A percentile compares a stretch with the other conserved stretches of the same genome.
Evolutionary conservation across 2,888 invertebrate species (phyloP).

Genomic region (Tricholauxania praeusta): DNA sequence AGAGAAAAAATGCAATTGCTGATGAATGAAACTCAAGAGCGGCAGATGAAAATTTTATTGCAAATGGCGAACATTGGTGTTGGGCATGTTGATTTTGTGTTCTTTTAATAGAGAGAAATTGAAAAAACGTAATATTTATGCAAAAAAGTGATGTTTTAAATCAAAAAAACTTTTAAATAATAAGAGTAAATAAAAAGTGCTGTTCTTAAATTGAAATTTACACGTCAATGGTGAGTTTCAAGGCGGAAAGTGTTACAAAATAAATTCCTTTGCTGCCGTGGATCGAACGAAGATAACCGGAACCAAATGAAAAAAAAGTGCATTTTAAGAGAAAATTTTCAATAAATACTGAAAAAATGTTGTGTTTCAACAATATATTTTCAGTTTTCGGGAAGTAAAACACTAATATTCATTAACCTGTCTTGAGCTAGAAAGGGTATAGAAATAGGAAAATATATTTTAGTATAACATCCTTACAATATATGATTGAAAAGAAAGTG

Average conservation of each 20-base stretch:
- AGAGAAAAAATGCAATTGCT: conserved; percentile 18
- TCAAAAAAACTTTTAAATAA: conserved; percentile 52
- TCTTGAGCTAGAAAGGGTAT: not conserved
- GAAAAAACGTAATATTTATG: conserved; percentile 49
- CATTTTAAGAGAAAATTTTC: conserved; percentile 23
- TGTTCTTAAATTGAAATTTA: conserved; percentile 51
- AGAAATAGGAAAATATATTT: not conserved
- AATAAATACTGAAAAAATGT: conserved; percentile 25
- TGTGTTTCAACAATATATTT: not conserved
- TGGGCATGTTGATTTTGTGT: conserved; percentile 47
- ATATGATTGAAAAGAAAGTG: conserved; percentile 59
- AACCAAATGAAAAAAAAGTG: conserved; percentile 23
- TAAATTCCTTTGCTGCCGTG: conserved; percentile 15
- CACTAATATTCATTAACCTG: no score
- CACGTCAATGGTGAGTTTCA: conserved; percentile 54
- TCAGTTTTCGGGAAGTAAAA: conserved; percentile 8
- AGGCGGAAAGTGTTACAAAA: conserved; percentile 29
- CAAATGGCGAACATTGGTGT: conserved; percentile 59
- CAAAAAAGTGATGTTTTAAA: conserved; percentile 55
- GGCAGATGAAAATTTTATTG: conserved; percentile 50
- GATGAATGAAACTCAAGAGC: conserved; percentile 20
- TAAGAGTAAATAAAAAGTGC: conserved; percentile 51
- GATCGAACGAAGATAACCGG: conserved; percentile 10
- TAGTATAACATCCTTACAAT: not conserved
- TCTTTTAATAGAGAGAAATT: conserved; percentile 43